Percentiles rank a stretch among this genome's conserved stretches.
Conservation (phyloP, 2,797 vertebrate genomes). For the Hydrocynus forskahlii region DNA sequence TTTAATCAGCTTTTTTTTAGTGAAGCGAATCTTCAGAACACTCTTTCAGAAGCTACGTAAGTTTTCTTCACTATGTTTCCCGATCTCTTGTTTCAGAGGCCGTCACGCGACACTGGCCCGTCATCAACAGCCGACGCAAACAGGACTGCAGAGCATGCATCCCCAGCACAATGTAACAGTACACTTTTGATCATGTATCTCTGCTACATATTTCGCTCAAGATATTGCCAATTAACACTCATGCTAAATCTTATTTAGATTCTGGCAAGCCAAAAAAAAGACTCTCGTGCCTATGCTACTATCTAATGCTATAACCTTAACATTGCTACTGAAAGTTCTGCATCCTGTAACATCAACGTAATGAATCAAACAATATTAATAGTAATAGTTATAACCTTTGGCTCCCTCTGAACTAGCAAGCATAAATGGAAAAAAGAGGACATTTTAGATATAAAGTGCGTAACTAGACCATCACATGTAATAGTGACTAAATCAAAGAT, state of each 20-base stretch:
- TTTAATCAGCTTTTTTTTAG: background rate
- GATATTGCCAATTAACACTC: slow-evolving; percentile 55
- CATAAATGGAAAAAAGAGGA: slow-evolving; percentile 54
- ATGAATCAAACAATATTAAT: slow-evolving; percentile 60
- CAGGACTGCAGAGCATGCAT: slow-evolving; percentile 38
- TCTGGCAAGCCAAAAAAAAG: slow-evolving; percentile 63
- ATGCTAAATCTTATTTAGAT: slow-evolving; percentile 69
- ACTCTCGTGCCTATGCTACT: slow-evolving; percentile 75
- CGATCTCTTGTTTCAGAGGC: slow-evolving; percentile 13
- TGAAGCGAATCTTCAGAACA: background rate
- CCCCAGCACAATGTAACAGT: slow-evolving; percentile 50
- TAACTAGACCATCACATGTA: slow-evolving; percentile 40
- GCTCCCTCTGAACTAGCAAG: slow-evolving; percentile 68
- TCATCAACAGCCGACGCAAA: background rate
- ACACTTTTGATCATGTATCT: slow-evolving; percentile 34
- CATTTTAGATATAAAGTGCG: slow-evolving; percentile 69
- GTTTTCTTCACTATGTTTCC: background rate
- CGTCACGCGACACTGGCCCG: slow-evolving; percentile 1
- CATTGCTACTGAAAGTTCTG: slow-evolving; percentile 67
- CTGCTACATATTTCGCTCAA: slow-evolving; percentile 62
- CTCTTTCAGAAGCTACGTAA: background rate
- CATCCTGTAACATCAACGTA: slow-evolving; percentile 54
- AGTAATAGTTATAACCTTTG: slow-evolving; percentile 62
- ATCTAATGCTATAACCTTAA: slow-evolving; percentile 77
- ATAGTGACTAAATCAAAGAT: slow-evolving; percentile 18